Conservation (phyloP, 2,113 vertebrate species). For the Pollimyrus isidori region DNA sequence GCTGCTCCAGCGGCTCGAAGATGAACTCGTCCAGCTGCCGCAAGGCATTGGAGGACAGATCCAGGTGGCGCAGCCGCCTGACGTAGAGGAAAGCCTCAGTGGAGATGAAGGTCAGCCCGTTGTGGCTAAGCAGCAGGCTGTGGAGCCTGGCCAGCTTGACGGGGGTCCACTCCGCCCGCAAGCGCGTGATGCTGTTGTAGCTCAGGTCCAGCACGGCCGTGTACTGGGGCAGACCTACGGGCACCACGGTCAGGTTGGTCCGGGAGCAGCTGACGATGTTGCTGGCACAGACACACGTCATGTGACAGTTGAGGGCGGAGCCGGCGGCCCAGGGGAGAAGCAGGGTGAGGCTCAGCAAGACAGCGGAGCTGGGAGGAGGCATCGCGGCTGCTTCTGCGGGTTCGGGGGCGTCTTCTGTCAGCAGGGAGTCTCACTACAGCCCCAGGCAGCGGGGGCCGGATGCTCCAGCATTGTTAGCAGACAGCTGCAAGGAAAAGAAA, state of each 20-base stretch:
- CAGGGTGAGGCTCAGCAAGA: constrained; percentile 44
- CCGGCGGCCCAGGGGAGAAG: constrained; percentile 41
- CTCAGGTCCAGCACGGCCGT: constrained; percentile 80
- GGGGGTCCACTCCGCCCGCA: constrained; percentile 77
- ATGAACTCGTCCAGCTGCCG: constrained; percentile 73
- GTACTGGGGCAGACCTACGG: constrained; percentile 69
- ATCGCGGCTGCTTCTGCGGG: constrained; percentile 1
- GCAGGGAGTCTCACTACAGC: constrained; percentile 32
- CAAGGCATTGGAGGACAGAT: constrained; percentile 84
- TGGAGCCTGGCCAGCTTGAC: constrained; percentile 70
- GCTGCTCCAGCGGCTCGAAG: constrained; percentile 72
- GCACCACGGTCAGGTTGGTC: constrained; percentile 67
- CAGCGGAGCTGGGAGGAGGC: constrained; percentile 20
- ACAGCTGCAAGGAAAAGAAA: constrained; percentile 34
- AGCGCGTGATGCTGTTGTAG: constrained; percentile 73
- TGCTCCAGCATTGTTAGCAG: constrained; percentile 35
- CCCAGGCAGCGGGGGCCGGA: constrained; percentile 32
- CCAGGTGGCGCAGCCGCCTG: constrained; percentile 76
- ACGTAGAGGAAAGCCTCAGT: constrained; percentile 78
- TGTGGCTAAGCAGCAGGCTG: constrained; percentile 82
- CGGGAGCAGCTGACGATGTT: constrained; percentile 94
- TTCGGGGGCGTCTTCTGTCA: constrained; percentile 40
- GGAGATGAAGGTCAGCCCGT: constrained; percentile 78
- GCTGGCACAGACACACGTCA: constrained; percentile 85
- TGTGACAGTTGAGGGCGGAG: constrained; percentile 65